Evolutionary conservation across 1,140 invertebrate species (phyloP), one percentile per base, ranked within the genome.

Genomic region (Drosophila albomicans): DNA sequence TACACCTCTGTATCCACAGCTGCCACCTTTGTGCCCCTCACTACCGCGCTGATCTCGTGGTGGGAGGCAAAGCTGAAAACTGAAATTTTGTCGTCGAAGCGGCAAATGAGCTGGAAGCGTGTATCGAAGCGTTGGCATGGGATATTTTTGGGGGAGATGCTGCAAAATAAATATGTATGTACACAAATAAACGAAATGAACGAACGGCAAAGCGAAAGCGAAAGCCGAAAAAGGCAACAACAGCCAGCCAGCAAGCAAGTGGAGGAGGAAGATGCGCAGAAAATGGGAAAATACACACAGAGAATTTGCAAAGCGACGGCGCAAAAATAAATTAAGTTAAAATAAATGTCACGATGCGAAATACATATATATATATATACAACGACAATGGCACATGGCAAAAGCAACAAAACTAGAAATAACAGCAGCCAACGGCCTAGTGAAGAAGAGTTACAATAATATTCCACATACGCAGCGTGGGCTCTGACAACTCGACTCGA

Each of bases 301-400:
- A 78, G 35, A 78, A 75, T 78, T 78, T 78, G 76, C 59, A 70
- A 78, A 75, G 82, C 84, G 85, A 79, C 84, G 82, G 84, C 85
- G 84, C 84, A 90, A 90, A 89, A 89, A 90, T 90, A 90, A 89
- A 89, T 90, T 89, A 89, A 90, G 78, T 89, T 89, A 81, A 89
- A 90, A 89, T 89, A 90, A 89, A 89, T 89, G 86, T 79, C 86
- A 78, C 79, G 68, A 76, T 72, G 62, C 56, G 62, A 71, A 73
- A 68, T 65, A 16, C 16, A 16, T 16, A 16, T 16, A 71, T 73
- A 79, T 45, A 77, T 38, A 38, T 32, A 8, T 38, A 57, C 67
- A 71, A 56, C 38, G 73, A 25, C 13, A 58, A 45, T 15, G 30
- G 13, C 49, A 28, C 49, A 45, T 15, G 30, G 30, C 49, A 28